Base-by-base conservation (phyloP, 2,888 invertebrate species). In the Lysandra bellargus region DNA sequence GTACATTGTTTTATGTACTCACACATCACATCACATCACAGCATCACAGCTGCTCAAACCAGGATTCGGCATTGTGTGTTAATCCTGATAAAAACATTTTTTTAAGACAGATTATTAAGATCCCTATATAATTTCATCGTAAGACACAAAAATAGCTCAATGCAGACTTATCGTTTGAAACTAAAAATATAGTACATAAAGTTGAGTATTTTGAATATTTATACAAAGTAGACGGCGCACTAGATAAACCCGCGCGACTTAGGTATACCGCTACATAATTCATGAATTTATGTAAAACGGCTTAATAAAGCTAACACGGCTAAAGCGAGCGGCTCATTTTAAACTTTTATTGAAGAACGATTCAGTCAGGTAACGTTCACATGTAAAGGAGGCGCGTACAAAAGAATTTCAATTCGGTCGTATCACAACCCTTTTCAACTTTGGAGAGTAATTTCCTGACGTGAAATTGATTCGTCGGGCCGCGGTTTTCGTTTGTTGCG, bases 351-450 rank as follows among this genome's bases (percentile, higher is more conserved):
- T 91, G 90, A 91, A 91, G 92, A 90, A 91, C 90, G 90, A 92
- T 92, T 92, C 91, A 88, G 86, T 83, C 90, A 91, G 92, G 93
- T 92, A 92, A 86, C 90, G 88, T 89, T 91, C 90, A 88, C 91
- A 90, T 91, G 90, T 90, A 90, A 92, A 92, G 90, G 92, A 88
- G 86, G 84, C 86, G 87, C 83, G 74, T 85, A 92, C 91, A 92
- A 93, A 93, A 93, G 93, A 94, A 94, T 94, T 94, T 93, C 93
- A 93, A 92, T 93, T 93, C 92, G 91, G 89, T 90, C 80, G 83
- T 83, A 83, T 83, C 82, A 83, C 84, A 84, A 84, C 84, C 85
- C 85, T 84, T 85, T 85, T 84, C 84, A 85, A 83, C 82, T 84
- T 83, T 82, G 82, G 91, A 91, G 92, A 92, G 92, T 93, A 93